Percentiles rank a stretch among this genome's conserved stretches.
phyloP scores from a whole-genome alignment of 2,113 vertebrate genomes.

The Dolichotis patagonum region DNA sequence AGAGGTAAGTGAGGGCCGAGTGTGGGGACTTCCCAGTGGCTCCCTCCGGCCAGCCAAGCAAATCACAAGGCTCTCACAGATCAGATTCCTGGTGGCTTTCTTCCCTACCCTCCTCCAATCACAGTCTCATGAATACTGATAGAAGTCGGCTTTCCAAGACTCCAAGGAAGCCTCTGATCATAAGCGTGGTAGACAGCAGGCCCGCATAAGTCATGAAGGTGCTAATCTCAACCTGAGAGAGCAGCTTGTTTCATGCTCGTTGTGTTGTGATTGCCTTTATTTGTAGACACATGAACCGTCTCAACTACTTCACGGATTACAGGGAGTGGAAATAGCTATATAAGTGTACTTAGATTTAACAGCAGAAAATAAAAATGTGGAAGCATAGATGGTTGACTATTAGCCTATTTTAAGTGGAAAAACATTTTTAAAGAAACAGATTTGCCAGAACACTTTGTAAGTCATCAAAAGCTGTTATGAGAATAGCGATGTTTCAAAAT shows the following conservation, averaged over 20 bases:
- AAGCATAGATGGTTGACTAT: background rate
- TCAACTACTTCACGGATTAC: background rate
- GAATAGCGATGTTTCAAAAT: background rate
- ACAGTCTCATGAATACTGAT: background rate
- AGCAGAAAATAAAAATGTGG: background rate
- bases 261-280: background rate
- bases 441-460: conserved; percentile 3
- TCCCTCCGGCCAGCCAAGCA: too few species aligned
- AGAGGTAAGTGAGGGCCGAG: background rate
- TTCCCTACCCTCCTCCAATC: background rate
- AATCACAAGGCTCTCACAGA: background rate
- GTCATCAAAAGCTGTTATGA: background rate
- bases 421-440: background rate
- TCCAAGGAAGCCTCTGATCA: background rate
- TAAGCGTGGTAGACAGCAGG: background rate
- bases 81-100: background rate
- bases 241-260: background rate
- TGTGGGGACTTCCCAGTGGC: background rate
- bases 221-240: background rate
- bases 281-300: background rate
- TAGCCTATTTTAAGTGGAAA: background rate
- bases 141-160: background rate
- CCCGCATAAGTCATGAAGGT: background rate
- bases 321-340: background rate
- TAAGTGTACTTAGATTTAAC: background rate